Percentiles rank a stretch among this genome's conserved stretches.
These are phyloP conservation scores for Drosophila fuyamai DNA, from an alignment of 1,140 invertebrate genomes.

Conservation along the genomic window DNA sequence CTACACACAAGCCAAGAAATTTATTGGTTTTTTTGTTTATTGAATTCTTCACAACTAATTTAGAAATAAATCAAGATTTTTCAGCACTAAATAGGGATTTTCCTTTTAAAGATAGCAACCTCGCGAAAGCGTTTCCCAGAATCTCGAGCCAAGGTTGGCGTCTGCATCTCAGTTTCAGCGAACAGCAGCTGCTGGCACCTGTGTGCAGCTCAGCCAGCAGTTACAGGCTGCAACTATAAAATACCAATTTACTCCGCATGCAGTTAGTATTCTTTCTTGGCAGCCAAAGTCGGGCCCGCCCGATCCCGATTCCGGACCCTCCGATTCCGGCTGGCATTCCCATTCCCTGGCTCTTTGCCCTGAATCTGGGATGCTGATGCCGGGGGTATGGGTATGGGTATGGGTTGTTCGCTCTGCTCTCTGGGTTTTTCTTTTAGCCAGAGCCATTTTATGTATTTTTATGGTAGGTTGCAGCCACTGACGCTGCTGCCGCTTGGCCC, in stretches of 20 bases:
- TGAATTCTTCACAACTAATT: too few relatives aligned
- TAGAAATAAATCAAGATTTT: not conserved
- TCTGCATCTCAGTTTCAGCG: conserved; percentile 25
- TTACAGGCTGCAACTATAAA: conserved; percentile 69
- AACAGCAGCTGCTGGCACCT: conserved; percentile 57
- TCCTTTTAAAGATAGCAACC: not conserved
- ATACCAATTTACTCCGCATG: conserved; percentile 79
- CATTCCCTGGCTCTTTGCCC: conserved; percentile 21
- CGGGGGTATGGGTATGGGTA: conserved; percentile 2
- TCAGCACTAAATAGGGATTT: not conserved
- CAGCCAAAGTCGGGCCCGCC: conserved; percentile 34
- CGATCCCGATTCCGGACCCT: conserved; percentile 10
- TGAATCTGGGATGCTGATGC: conserved; percentile 1
- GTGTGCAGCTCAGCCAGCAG: conserved; percentile 49
- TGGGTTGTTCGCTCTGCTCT: conserved; percentile 25
- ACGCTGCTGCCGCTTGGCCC: conserved; percentile 60
- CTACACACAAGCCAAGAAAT: too few relatives aligned
- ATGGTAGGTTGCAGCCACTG: conserved; percentile 76
- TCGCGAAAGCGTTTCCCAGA: conserved; percentile 17
- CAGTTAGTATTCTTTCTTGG: conserved; percentile 73
- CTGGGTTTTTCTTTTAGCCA: conserved; percentile 68
- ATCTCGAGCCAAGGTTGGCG: not conserved
- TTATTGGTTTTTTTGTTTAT: too few relatives aligned
- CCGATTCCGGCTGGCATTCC: conserved; percentile 38
- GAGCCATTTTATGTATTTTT: conserved; percentile 82